Base-by-base conservation (phyloP, 2,888 invertebrate species). In the Beris chalybata region DNA sequence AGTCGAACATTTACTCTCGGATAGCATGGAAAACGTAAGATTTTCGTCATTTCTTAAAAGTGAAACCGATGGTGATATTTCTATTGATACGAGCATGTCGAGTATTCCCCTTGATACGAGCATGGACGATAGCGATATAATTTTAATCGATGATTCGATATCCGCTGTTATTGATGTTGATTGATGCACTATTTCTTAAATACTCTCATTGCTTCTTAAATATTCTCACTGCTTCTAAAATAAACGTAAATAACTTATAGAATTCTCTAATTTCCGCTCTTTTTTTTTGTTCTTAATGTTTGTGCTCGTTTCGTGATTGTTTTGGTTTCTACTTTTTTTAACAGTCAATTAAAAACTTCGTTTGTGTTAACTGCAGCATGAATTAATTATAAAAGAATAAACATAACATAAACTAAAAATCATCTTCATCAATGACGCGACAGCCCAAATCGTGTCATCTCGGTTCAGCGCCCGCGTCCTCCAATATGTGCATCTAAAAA, bases 11-110 rank as follows among this genome's bases (percentile, higher is more conserved):
- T 22, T 63, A 13, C 31, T 61, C 47, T 13, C 50, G 11, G 65
- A 65, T 9, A 52, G 57, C 32, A 54, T 15, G 44, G 52, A 64
- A 54, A 52, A 64, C 13, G 44, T 43, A 55, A 52, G 43, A 13
- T 44, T 12, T 43, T 52, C 32, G 5, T 48, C 61, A 29, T 61
- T 61, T 52, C 31, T n/a, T 9, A 5, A 15, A 47, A 54, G 32
- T 65, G 56, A 9, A 38, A 50, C 12, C 22, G 56, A 56, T 38
- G 29, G 38, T 47, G 47, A 50, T 7, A 38, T 22, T 45, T 13
- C 38, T n/a, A n/a, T n/a, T 29, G 4, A 54, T 32, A 45, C 54
- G 13, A 67, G 61, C 29, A 48, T 7, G n/a, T n/a, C n/a, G n/a
- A n/a, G n/a, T 6, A 38, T 22, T 45, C 7, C 38, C n/a, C n/a